Percentiles rank a stretch among this genome's conserved stretches.
Evolutionary conservation across 1,140 invertebrate genomes (phyloP).

Genomic region (Euwallacea similis): DNA sequence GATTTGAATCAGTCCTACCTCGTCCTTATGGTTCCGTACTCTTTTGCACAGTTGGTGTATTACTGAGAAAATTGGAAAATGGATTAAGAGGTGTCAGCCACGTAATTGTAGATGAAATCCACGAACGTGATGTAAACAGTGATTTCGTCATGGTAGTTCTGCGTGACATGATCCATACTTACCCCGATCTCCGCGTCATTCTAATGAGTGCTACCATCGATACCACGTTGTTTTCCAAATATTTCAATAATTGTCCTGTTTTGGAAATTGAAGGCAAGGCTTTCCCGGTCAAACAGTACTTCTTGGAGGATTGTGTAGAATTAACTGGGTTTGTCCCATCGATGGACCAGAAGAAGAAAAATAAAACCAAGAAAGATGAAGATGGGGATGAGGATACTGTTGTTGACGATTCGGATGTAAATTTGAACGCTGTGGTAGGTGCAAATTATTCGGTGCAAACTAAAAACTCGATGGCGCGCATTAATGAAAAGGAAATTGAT

Average conservation of each 20-base stretch:
- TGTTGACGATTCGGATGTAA: slow-evolving; percentile 72
- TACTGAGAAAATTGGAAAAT: slow-evolving; percentile 87
- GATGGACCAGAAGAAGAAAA: slow-evolving; percentile 68
- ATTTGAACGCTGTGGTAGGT: slow-evolving; percentile 69
- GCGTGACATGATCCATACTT: slow-evolving; percentile 87
- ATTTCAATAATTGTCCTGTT: slow-evolving; percentile 89
- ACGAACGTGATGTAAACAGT: slow-evolving; percentile 94
- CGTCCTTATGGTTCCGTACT: slow-evolving; percentile 89
- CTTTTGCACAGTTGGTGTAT: slow-evolving; percentile 93
- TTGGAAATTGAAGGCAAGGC: slow-evolving; percentile 77
- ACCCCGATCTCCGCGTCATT: slow-evolving; percentile 88
- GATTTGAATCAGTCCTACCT: slow-evolving; percentile 87
- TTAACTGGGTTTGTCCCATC: slow-evolving; percentile 79
- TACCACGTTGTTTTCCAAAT: slow-evolving; percentile 83
- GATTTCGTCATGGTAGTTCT: slow-evolving; percentile 95
- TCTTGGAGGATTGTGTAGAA: slow-evolving; percentile 86
- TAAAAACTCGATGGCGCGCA: slow-evolving; percentile 67
- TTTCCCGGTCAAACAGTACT: slow-evolving; percentile 84
- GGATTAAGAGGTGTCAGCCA: slow-evolving; percentile 87
- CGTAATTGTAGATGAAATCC: slow-evolving; percentile 95
- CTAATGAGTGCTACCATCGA: slow-evolving; percentile 98
- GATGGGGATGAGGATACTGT: slow-evolving; percentile 60
- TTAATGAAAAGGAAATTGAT: slow-evolving; percentile 88
- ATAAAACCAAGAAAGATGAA: slow-evolving; percentile 52
- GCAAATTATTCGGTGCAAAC: slow-evolving; percentile 65